Evolutionary conservation across 2,888 invertebrate genomes (phyloP).

Genomic region (Parapristionchus giblindavisi): DNA sequence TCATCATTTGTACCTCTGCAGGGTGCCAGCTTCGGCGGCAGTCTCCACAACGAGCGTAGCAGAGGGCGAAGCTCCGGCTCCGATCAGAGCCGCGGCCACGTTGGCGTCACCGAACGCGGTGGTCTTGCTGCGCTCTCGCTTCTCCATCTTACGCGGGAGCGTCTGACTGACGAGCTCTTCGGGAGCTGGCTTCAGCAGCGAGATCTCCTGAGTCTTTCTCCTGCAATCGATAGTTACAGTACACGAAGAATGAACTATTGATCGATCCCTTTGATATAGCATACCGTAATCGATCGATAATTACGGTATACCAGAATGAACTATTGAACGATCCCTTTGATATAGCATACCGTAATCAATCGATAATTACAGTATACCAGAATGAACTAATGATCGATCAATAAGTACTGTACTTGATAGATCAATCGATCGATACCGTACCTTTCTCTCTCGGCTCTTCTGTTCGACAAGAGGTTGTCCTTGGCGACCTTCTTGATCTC

Average conservation of each 20-base stretch:
- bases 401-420: too few species aligned
- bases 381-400: too few species aligned
- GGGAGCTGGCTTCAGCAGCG: constrained; percentile 47
- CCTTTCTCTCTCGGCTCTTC: constrained; percentile 82
- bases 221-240: constrained; percentile 36
- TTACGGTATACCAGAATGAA: too few species aligned
- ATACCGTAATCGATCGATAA: too few species aligned
- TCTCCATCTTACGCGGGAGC: constrained; percentile 52
- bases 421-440: neutral
- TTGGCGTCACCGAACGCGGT: constrained; percentile 43
- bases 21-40: constrained; percentile 25
- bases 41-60: constrained; percentile 22
- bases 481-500: constrained; percentile 87
- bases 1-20: neutral
- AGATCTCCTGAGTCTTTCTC: constrained; percentile 58
- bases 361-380: too few species aligned
- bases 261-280: too few species aligned
- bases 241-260: too few species aligned
- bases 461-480: constrained; percentile 82
- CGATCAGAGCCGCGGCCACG: constrained; percentile 18
- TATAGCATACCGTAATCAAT: too few species aligned
- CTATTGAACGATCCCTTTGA: too few species aligned
- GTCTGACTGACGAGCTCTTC: constrained; percentile 54
- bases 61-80: neutral
- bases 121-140: constrained; percentile 53